Evolutionary conservation across 2,888 invertebrate species (phyloP).

Genomic region (Acleris sparsana): DNA sequence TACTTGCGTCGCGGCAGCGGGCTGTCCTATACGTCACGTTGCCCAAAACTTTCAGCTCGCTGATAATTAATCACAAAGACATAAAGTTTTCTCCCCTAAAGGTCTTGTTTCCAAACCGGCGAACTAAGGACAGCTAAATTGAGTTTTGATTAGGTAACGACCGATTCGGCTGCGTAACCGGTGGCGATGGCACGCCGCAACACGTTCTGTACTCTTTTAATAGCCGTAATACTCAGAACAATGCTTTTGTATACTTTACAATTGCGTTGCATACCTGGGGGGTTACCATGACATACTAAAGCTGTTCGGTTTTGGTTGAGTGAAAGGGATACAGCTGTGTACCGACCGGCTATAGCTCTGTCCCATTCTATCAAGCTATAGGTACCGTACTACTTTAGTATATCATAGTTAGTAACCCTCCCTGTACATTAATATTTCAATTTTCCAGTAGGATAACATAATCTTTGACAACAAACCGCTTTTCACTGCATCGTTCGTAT

Average conservation of each 20-base stretch:
- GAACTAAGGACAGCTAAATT: slow-evolving; percentile 61
- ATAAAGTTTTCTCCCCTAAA: slow-evolving; percentile 57
- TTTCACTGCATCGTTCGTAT: too few relatives aligned
- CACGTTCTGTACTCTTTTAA: slow-evolving; percentile 43
- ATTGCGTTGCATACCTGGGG: neutral
- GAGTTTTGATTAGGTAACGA: slow-evolving; percentile 60
- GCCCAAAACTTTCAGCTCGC: slow-evolving; percentile 39
- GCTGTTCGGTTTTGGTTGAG: too few relatives aligned
- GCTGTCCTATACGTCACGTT: slow-evolving; percentile 19
- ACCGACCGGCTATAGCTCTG: too few relatives aligned
- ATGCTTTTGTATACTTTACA: slow-evolving; percentile 13
- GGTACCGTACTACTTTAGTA: too few relatives aligned
- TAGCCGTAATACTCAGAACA: slow-evolving; percentile 4
- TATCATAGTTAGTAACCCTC: too few relatives aligned
- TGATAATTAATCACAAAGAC: slow-evolving; percentile 59
- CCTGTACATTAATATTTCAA: too few relatives aligned
- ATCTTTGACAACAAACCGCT: too few relatives aligned
- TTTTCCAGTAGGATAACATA: too few relatives aligned
- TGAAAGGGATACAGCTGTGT: too few relatives aligned
- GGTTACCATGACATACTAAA: too few relatives aligned
- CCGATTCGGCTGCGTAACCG: slow-evolving; percentile 48
- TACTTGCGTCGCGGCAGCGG: slow-evolving; percentile 6
- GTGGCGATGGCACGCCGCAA: slow-evolving; percentile 51
- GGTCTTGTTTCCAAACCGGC: slow-evolving; percentile 56
- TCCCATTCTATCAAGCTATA: too few relatives aligned